phyloP scores from a whole-genome alignment of 2,113 vertebrate species.

The Syngnathoides biaculeatus region DNA sequence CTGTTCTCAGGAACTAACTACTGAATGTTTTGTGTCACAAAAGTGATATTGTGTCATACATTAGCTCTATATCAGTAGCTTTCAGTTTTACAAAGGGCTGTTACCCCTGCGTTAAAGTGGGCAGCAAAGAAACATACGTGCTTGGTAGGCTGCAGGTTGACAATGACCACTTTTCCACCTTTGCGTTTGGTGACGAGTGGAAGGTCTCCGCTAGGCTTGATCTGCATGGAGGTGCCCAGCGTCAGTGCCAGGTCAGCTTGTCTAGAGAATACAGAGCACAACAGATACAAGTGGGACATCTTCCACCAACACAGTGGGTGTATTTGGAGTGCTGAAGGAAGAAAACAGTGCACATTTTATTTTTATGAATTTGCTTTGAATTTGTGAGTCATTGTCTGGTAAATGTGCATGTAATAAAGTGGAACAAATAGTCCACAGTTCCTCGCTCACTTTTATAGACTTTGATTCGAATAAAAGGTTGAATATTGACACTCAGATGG shows the following conservation, averaged over 20 bases:
- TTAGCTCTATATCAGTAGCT: too few relatives aligned
- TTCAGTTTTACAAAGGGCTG: too few relatives aligned
- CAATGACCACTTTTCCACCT: constrained; percentile 87
- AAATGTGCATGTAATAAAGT: constrained; percentile 8
- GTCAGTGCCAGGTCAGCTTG: constrained; percentile 88
- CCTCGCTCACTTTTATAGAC: neutral
- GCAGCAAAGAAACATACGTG: constrained; percentile 75
- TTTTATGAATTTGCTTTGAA: constrained; percentile 7
- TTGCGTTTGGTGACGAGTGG: constrained; percentile 91
- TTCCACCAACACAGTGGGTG: neutral
- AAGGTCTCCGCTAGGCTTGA: constrained; percentile 93
- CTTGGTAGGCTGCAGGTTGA: constrained; percentile 94
- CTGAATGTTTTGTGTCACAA: too few relatives aligned
- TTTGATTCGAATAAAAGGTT: constrained; percentile 1
- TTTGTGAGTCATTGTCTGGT: constrained; percentile 8
- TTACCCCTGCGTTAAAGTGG: neutral
- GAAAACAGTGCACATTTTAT: neutral
- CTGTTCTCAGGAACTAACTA: too few relatives aligned
- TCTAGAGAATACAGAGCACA: constrained; percentile 59
- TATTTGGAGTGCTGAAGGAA: neutral
- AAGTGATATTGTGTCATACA: too few relatives aligned
- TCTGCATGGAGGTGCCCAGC: constrained; percentile 93
- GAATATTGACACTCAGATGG: neutral
- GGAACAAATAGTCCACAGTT: constrained; percentile 8
- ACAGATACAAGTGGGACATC: neutral